A percentile compares a stretch with the other conserved stretches of the same genome.
Conservation (phyloP, 1,140 invertebrate genomes). For the Caenorhabditis brenneri region DNA sequence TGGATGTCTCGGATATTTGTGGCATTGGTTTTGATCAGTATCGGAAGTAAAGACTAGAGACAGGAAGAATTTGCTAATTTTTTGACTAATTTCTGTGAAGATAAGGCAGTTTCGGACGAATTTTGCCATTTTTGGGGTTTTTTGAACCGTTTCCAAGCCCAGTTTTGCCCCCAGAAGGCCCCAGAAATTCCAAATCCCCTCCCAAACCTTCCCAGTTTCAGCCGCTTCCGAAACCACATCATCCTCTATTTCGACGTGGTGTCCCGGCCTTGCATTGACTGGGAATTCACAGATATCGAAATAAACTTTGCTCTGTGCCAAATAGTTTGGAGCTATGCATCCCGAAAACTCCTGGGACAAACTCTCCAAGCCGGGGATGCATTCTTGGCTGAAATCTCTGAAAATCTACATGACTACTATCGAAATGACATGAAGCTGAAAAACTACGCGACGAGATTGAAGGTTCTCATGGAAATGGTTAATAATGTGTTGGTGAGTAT, state of each 20-base stretch:
- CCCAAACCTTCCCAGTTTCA: not conserved
- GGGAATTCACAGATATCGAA: not conserved
- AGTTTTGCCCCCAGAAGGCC: no score
- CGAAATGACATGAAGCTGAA: not conserved
- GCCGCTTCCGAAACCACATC: not conserved
- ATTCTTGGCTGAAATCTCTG: constrained; percentile 7
- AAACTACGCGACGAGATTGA: not conserved
- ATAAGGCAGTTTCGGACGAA: no score
- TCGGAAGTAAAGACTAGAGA: no score
- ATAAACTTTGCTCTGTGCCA: not conserved
- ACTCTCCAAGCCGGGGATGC: not conserved
- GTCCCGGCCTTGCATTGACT: not conserved
- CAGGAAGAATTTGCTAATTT: no score
- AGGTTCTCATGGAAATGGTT: not conserved
- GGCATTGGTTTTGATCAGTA: no score
- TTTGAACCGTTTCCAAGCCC: no score
- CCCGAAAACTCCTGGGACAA: not conserved
- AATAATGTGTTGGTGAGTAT: not conserved
- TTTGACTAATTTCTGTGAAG: no score
- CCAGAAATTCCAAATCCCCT: no score
- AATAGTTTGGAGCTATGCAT: not conserved
- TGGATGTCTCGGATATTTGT: not conserved
- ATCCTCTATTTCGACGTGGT: not conserved
- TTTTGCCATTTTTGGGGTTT: no score
- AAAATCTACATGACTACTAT: constrained; percentile 9